Evolutionary conservation across 2,113 vertebrate genomes (phyloP).

Genomic region (Eurystomus gularis): DNA sequence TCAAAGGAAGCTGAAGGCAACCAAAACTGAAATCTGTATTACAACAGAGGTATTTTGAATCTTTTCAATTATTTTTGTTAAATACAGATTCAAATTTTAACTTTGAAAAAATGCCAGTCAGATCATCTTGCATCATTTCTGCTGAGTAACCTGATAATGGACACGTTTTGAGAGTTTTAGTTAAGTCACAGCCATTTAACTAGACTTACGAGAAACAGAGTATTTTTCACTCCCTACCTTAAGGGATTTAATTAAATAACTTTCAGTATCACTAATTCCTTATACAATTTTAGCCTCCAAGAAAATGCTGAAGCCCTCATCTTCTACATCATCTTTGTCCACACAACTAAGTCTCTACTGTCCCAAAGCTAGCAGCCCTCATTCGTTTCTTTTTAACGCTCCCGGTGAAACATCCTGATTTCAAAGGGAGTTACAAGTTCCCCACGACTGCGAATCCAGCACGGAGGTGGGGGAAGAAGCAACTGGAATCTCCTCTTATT

Average conservation of each 20-base stretch:
- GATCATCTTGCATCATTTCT: not conserved
- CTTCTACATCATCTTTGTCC: not conserved
- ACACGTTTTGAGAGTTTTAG: not conserved
- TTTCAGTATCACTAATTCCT: not conserved
- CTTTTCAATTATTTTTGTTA: not conserved
- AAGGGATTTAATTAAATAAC: not conserved
- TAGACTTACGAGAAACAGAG: not conserved
- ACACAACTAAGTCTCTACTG: not conserved
- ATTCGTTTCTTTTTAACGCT: not conserved
- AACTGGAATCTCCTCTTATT: not conserved
- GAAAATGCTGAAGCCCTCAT: not conserved
- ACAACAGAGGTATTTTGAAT: not conserved
- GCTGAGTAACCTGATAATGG: fast-evolving
- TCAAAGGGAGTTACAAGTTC: not conserved
- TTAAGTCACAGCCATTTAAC: not conserved
- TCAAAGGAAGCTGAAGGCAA: not conserved
- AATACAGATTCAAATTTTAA: not conserved
- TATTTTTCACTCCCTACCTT: not conserved
- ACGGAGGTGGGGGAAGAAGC: not conserved
- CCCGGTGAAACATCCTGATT: not conserved
- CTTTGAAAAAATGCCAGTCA: not conserved
- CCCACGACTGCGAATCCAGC: not conserved
- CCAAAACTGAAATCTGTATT: not conserved
- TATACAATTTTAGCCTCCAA: not conserved
- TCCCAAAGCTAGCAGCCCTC: not conserved